phyloP scores from a whole-genome alignment of 2,113 vertebrate species.

The Neogale vison region DNA sequence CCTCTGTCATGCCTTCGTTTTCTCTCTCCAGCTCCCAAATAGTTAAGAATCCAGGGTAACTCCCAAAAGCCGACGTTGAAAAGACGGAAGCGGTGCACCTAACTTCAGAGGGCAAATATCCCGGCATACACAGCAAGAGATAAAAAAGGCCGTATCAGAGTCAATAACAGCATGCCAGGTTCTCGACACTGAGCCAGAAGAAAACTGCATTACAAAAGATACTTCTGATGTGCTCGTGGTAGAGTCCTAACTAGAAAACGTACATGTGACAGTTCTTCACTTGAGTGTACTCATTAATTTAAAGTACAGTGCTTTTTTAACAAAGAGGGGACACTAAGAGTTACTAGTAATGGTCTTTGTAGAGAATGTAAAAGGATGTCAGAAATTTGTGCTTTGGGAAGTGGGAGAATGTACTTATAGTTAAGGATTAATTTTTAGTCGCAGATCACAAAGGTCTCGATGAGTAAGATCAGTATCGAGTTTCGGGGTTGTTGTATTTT shows the following conservation, averaged over 20 bases:
- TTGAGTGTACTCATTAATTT: constrained; percentile 48
- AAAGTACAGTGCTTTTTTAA: constrained; percentile 58
- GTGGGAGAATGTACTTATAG: constrained; percentile 63
- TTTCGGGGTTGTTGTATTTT: constrained; percentile 68
- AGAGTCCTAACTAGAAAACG: constrained; percentile 56
- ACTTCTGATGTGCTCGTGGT: not conserved
- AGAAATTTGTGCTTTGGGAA: constrained; percentile 76
- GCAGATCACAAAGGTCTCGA: constrained; percentile 81
- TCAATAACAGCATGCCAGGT: not conserved
- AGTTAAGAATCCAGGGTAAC: not conserved
- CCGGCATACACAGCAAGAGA: not conserved
- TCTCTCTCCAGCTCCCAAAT: not conserved
- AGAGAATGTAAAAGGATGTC: constrained; percentile 67
- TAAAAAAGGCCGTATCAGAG: not conserved
- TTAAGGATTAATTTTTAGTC: constrained; percentile 81
- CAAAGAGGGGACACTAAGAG: constrained; percentile 45
- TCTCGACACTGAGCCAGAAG: not conserved
- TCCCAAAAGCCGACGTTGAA: not conserved
- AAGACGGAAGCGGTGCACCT: not conserved
- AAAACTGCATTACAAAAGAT: not conserved
- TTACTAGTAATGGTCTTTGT: constrained; percentile 58
- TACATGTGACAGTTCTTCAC: not conserved
- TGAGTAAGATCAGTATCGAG: constrained; percentile 70
- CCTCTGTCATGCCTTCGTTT: not conserved
- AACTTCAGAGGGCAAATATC: not conserved